These are phyloP conservation scores for Poeciliopsis retropinna DNA, from an alignment of 2,113 vertebrate genomes.

Conservation along the genomic window DNA sequence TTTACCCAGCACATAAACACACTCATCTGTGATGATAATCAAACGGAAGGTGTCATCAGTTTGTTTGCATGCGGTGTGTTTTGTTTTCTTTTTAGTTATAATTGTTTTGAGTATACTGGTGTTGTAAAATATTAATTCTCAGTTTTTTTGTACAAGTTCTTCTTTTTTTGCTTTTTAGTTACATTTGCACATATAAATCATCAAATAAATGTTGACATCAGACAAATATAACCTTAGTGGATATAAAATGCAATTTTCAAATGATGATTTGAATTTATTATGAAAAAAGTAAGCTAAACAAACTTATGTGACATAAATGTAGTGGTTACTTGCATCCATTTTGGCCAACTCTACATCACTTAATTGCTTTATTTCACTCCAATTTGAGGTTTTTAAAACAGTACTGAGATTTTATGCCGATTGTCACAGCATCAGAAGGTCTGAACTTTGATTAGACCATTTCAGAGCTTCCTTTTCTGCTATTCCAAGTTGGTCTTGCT, in stretches of 20 bases:
- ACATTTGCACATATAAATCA: neutral
- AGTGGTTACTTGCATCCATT: too few species aligned
- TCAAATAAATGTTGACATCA: neutral
- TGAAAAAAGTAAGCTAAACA: too few species aligned
- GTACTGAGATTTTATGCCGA: neutral
- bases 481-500: neutral
- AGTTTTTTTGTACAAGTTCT: neutral
- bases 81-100: constrained; percentile 31
- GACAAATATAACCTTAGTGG: neutral
- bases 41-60: constrained; percentile 37
- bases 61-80: constrained; percentile 42
- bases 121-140: constrained; percentile 8
- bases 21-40: constrained; percentile 26
- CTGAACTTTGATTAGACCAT: neutral
- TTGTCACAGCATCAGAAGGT: neutral
- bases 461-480: neutral
- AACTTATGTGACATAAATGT: too few species aligned
- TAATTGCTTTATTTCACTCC: too few species aligned
- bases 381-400: too few species aligned
- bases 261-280: neutral
- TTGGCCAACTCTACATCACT: too few species aligned
- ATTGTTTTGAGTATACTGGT: constrained; percentile 23
- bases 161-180: too few species aligned
- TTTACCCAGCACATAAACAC: neutral
- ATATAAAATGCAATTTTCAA: neutral